Conservation (phyloP, 2,888 invertebrate genomes). For the Cheiracanthium punctorium region DNA sequence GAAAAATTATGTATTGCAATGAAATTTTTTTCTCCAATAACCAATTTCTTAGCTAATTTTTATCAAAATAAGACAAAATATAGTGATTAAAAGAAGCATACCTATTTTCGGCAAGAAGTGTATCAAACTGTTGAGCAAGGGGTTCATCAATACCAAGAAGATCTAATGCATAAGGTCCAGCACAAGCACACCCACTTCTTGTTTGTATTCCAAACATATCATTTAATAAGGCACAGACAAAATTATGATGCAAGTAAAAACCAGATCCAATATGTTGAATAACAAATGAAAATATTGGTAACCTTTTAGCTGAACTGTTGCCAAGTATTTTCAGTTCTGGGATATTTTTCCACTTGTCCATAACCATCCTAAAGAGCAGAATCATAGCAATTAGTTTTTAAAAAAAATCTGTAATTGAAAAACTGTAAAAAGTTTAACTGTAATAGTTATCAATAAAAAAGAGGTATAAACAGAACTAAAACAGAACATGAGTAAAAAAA, state of each 20-base stretch:
- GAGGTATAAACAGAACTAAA: too few relatives aligned
- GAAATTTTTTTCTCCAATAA: too few relatives aligned
- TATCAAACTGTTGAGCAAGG: slow-evolving; percentile 85
- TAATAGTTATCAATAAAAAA: too few relatives aligned
- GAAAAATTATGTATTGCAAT: too few relatives aligned
- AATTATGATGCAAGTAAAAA: slow-evolving; percentile 90
- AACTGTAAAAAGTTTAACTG: too few relatives aligned
- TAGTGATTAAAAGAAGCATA: slow-evolving; percentile 72
- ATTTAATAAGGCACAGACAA: slow-evolving; percentile 89
- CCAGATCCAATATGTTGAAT: slow-evolving; percentile 85
- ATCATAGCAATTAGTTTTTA: too few relatives aligned
- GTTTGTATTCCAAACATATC: slow-evolving; percentile 94
- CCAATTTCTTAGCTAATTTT: too few relatives aligned
- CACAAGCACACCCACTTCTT: slow-evolving; percentile 86
- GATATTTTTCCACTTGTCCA: slow-evolving; percentile 81
- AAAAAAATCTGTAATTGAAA: too few relatives aligned
- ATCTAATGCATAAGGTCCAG: slow-evolving; percentile 89
- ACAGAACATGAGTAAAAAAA: too few relatives aligned
- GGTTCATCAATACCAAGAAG: slow-evolving; percentile 88
- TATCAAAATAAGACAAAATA: background rate
- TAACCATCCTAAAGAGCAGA: slow-evolving; percentile 73
- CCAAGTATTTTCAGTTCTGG: slow-evolving; percentile 88
- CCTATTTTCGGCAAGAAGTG: slow-evolving; percentile 82
- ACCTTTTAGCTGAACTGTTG: slow-evolving; percentile 77
- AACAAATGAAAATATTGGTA: slow-evolving; percentile 91